Conservation (phyloP, 2,797 vertebrate species). For the Trachops cirrhosus region DNA sequence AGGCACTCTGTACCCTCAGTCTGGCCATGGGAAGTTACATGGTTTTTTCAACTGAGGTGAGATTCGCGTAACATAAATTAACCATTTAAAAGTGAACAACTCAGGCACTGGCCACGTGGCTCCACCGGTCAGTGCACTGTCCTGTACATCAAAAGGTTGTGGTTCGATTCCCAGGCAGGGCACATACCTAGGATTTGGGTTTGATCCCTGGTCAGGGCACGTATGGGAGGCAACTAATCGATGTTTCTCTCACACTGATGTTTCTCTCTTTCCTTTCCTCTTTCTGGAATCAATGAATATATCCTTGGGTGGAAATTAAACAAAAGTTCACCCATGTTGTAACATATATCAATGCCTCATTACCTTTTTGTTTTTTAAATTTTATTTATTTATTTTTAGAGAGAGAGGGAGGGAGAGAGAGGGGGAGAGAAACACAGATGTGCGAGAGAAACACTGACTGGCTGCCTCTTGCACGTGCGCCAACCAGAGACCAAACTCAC, state of each 20-base stretch:
- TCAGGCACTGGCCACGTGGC: background rate
- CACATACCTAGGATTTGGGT: background rate
- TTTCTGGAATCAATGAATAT: background rate
- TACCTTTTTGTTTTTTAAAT: background rate
- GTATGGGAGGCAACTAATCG: background rate
- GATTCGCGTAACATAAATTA: background rate
- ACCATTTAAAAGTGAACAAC: background rate
- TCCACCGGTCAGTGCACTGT: no score
- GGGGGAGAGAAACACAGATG: no score
- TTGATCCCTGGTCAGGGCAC: background rate
- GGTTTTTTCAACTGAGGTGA: background rate
- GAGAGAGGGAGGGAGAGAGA: background rate
- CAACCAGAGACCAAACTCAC: background rate
- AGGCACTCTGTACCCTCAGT: no score
- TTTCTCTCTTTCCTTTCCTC: background rate
- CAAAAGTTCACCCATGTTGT: background rate
- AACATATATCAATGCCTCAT: background rate
- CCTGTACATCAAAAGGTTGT: background rate
- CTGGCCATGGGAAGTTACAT: background rate
- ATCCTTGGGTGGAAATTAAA: background rate
- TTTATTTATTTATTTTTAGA: background rate
- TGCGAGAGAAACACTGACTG: background rate
- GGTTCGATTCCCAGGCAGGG: background rate
- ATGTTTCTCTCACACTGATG: background rate
- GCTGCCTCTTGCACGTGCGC: no score